These are phyloP conservation scores for Thrips palmi DNA, from an alignment of 1,140 invertebrate genomes.

Conservation along the genomic window DNA sequence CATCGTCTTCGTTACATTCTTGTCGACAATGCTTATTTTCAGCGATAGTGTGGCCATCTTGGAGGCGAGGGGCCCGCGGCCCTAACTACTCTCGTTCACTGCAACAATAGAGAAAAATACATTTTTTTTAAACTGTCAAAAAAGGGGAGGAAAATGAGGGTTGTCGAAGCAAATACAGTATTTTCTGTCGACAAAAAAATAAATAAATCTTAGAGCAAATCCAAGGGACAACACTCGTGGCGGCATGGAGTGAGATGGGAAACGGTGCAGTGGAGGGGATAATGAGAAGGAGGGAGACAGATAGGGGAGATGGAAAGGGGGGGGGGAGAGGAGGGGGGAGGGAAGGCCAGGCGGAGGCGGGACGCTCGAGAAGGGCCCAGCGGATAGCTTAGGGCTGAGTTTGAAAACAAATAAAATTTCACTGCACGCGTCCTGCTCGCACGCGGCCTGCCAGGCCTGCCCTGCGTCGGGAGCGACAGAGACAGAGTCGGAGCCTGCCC, in stretches of 20 bases:
- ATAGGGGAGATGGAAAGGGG: not conserved
- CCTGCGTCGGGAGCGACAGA: too few relatives aligned
- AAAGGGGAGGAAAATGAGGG: constrained; percentile 1
- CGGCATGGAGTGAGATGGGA: not conserved
- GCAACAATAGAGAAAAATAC: too few relatives aligned
- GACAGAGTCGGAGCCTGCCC: constrained; percentile 10
- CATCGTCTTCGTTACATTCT: constrained; percentile 91
- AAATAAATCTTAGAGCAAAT: too few relatives aligned
- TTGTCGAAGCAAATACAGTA: constrained; percentile 1
- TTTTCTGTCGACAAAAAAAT: too few relatives aligned
- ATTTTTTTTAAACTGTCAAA: too few relatives aligned
- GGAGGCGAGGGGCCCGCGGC: constrained; percentile 6
- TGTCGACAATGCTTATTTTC: constrained; percentile 83
- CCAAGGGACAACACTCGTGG: too few relatives aligned
- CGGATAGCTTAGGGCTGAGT: too few relatives aligned
- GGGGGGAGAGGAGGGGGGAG: not conserved
- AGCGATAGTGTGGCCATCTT: constrained; percentile 67
- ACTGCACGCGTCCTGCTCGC: too few relatives aligned
- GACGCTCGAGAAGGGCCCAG: too few relatives aligned
- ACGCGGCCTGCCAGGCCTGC: too few relatives aligned
- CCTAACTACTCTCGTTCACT: too few relatives aligned
- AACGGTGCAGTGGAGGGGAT: not conserved
- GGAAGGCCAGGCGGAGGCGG: not conserved
- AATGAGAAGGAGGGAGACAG: not conserved
- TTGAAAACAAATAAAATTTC: too few relatives aligned